These are phyloP conservation scores for Tor tambroides DNA, from an alignment of 2,113 vertebrate genomes.

Conservation along the genomic window DNA sequence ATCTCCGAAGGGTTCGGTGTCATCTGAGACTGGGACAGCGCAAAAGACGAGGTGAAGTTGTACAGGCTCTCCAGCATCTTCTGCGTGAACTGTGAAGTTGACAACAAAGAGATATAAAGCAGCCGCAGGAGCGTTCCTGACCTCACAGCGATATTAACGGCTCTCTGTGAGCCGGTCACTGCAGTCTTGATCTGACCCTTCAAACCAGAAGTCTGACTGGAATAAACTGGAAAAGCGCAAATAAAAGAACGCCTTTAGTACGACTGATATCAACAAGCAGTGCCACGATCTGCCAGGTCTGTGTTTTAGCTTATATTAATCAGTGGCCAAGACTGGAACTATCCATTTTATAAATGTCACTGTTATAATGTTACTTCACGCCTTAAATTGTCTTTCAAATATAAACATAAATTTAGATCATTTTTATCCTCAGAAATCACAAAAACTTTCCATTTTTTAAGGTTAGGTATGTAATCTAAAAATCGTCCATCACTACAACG, in stretches of 20 bases:
- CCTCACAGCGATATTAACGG: too few relatives aligned
- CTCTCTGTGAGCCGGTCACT: too few relatives aligned
- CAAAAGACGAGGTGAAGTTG: neutral
- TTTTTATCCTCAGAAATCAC: neutral
- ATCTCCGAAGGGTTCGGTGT: neutral
- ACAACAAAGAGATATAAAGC: neutral
- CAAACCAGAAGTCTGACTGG: neutral
- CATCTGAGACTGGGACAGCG: neutral
- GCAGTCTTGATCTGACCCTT: too few relatives aligned
- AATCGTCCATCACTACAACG: neutral
- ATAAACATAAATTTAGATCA: neutral
- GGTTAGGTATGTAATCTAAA: neutral
- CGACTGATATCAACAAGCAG: neutral
- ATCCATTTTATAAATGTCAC: neutral
- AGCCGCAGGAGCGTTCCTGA: too few relatives aligned
- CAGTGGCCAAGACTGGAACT: neutral
- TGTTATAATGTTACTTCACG: neutral
- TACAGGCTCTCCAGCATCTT: neutral
- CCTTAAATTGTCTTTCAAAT: neutral
- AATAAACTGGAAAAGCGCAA: too few relatives aligned
- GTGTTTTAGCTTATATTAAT: neutral
- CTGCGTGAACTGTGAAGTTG: neutral
- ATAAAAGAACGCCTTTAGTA: neutral
- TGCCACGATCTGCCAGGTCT: neutral
- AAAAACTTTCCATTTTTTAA: neutral